Percentiles rank a stretch among this genome's conserved stretches.
phyloP scores from a whole-genome alignment of 2,888 invertebrate species.

The Deroplatys truncata region DNA sequence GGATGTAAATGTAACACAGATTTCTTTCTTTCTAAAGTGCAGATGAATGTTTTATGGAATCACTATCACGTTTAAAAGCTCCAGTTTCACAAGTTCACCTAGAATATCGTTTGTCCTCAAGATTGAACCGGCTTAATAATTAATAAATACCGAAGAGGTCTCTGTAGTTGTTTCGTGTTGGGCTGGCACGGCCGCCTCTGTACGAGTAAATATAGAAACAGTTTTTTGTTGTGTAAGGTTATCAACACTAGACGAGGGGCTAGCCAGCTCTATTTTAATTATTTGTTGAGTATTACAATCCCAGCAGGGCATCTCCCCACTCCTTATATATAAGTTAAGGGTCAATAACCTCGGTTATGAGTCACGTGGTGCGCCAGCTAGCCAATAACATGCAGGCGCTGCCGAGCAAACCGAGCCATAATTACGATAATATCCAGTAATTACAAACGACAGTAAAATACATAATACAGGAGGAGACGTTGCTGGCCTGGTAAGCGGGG shows the following conservation, averaged over 20 bases:
- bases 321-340: background rate
- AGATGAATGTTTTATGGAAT: too few relatives aligned
- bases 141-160: background rate
- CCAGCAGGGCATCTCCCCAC: background rate
- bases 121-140: background rate
- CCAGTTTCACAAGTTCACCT: too few relatives aligned
- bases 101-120: background rate
- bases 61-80: too few relatives aligned
- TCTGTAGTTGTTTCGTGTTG: background rate
- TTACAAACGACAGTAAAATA: conserved; percentile 44
- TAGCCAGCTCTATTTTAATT: background rate
- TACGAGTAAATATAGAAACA: background rate
- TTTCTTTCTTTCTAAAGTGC: too few relatives aligned
- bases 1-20: too few relatives aligned
- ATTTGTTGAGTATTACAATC: background rate
- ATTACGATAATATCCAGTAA: conserved; percentile 46
- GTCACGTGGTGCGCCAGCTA: conserved; percentile 23
- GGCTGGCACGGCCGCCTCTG: background rate
- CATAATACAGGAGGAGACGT: conserved; percentile 35
- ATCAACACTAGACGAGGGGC: background rate
- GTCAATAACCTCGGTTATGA: conserved; percentile 4
- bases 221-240: background rate
- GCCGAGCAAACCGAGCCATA: conserved; percentile 33
- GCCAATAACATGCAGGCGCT: conserved; percentile 22
- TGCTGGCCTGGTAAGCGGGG: background rate